Percentiles rank a stretch among this genome's conserved stretches.
Conservation (phyloP, 2,113 vertebrate genomes). For the Anser cygnoides region DNA sequence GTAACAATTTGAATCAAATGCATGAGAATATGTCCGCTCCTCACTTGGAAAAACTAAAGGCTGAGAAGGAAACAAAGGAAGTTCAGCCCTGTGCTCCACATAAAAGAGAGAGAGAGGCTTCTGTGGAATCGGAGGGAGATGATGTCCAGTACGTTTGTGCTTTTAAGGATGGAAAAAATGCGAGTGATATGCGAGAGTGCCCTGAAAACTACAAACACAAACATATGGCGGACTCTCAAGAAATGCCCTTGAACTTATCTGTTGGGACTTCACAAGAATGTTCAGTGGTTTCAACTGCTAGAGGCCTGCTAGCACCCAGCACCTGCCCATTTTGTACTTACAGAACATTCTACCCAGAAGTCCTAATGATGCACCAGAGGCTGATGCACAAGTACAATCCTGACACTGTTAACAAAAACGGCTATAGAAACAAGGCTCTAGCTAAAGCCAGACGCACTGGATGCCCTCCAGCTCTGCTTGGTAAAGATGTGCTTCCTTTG, state of each 20-base stretch:
- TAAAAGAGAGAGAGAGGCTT: neutral
- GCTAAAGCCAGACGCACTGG: slow-evolving; percentile 84
- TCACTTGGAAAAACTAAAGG: slow-evolving; percentile 37
- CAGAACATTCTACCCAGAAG: slow-evolving; percentile 91
- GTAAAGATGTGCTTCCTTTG: slow-evolving; percentile 88
- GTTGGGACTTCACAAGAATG: slow-evolving; percentile 72
- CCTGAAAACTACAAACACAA: slow-evolving; percentile 17
- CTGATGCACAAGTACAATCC: slow-evolving; percentile 87
- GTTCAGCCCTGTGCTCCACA: neutral
- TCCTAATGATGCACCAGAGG: slow-evolving; percentile 89
- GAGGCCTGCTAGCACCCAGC: slow-evolving; percentile 69
- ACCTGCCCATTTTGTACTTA: slow-evolving; percentile 87
- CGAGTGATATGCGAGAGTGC: neutral
- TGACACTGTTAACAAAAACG: slow-evolving; percentile 67
- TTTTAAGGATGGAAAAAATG: slow-evolving; percentile 27
- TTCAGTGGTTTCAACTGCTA: slow-evolving; percentile 69
- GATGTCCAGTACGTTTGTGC: neutral
- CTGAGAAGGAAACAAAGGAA: slow-evolving; percentile 43
- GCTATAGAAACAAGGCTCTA: slow-evolving; percentile 40
- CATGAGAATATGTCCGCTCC: neutral
- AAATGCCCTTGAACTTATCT: slow-evolving; percentile 87
- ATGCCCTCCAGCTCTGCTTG: slow-evolving; percentile 91
- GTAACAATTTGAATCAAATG: neutral
- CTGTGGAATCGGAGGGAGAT: slow-evolving; percentile 6
- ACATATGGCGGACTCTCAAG: slow-evolving; percentile 39